Percentiles rank a stretch among this genome's conserved stretches.
Conservation (phyloP, 2,888 invertebrate genomes). For the Mantis religiosa region DNA sequence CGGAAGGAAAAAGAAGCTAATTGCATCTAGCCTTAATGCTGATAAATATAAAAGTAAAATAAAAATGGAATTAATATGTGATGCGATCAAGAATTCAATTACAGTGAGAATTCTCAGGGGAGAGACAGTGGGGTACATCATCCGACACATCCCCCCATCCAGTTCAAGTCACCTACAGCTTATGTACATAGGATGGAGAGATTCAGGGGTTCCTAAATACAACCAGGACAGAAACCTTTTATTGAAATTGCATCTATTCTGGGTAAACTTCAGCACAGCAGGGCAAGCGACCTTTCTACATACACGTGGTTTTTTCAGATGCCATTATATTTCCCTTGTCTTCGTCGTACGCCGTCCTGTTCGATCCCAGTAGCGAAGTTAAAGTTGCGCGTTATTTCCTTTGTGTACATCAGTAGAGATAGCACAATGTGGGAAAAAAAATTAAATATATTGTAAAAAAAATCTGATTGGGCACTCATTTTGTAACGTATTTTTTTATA, state of each 20-base stretch:
- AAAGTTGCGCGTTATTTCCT: background rate
- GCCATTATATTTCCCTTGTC: background rate
- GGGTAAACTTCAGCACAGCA: conserved; percentile 25
- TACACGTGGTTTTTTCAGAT: background rate
- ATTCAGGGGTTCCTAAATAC: background rate
- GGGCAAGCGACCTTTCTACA: background rate
- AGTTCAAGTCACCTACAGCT: background rate
- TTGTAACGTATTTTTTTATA: too few relatives aligned
- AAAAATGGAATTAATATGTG: background rate
- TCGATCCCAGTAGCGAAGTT: background rate
- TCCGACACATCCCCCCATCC: background rate
- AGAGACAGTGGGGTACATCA: background rate
- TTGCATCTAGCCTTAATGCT: background rate
- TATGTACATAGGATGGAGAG: background rate
- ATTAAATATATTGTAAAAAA: too few relatives aligned
- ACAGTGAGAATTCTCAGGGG: background rate
- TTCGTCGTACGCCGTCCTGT: background rate
- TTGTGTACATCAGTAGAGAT: too few relatives aligned
- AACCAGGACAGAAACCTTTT: conserved; percentile 28
- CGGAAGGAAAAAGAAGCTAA: background rate
- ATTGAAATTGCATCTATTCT: conserved; percentile 34
- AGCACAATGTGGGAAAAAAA: too few relatives aligned
- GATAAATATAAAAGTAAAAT: background rate
- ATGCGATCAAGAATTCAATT: background rate
- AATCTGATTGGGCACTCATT: too few relatives aligned